Base-by-base conservation (phyloP, 2,797 vertebrate genomes). In the Xyrichtys novacula region DNA sequence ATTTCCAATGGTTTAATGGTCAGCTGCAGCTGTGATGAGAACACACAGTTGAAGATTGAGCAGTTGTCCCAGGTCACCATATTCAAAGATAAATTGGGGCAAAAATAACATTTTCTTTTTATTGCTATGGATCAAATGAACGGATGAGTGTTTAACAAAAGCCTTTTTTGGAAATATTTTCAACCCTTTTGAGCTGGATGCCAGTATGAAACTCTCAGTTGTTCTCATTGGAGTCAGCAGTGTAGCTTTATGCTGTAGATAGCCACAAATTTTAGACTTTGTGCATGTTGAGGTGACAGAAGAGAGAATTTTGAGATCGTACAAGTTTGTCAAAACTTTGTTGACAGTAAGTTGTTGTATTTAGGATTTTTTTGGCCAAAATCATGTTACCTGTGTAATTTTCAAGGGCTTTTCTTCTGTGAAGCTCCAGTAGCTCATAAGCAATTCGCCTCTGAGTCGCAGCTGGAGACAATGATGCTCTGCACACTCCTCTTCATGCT, bases 1-100 rank as follows among this genome's bases (percentile, higher is more conserved):
- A 78, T 80, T 91, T 88, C 71, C 81, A 85, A 49, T 76, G 74
- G 78, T 69, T 67, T 78, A 80, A 82, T 88, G 78, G 81, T 87
- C 83, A 88, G 80, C 84, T 85, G 76, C 83, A 80, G 85, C 82
- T 80, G 74, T 74, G 76, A 72, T 60, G 71, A 81, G 64, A 57
- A 63, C 47, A 40, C 36, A 9, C 20, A 38, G 31, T 61, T 81
- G 43, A 69, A 50, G 71, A 65, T 50, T 66, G 71, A 78, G 56
- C n/a, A 46, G 56, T 58, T 50, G 46, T 71, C 43, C 52, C 49
- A 72, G 43, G 61, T 71, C 47, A 65, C 59, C n/a, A 28, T 26
- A 43, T 59, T 74, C 16, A 36, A 34, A 71, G 40, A 16, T 59
- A 65, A 29, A 71, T 54, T 20, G 48, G 8, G 28, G 26, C 42